Evolutionary conservation across 2,797 vertebrate genomes (phyloP).

Genomic region (Microctenopoma steveboyesi): DNA sequence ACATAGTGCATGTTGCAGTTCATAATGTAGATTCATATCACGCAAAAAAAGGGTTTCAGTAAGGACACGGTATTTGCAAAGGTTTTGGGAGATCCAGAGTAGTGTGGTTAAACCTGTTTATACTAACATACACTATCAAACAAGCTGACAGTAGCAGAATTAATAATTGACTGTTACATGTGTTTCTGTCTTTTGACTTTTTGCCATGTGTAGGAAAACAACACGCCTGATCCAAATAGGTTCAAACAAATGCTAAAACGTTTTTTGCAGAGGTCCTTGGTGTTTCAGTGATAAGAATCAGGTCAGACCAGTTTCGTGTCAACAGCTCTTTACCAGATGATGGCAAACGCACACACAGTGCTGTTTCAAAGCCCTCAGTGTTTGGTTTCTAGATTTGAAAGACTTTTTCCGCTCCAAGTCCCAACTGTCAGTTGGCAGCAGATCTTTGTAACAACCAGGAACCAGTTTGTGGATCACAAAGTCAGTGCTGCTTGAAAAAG

Average conservation of each 20-base stretch:
- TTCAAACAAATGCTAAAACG: constrained; percentile 43
- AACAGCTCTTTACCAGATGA: constrained; percentile 38
- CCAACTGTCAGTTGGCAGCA: constrained; percentile 31
- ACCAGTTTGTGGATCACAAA: constrained; percentile 14
- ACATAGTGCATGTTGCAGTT: constrained; percentile 67
- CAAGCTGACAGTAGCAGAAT: not conserved
- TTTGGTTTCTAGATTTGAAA: constrained; percentile 30
- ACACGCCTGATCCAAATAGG: constrained; percentile 19
- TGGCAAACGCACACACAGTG: constrained; percentile 20
- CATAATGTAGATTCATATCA: constrained; percentile 43
- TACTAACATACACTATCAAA: not conserved
- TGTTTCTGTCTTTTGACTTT: not conserved
- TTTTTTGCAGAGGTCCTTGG: constrained; percentile 39
- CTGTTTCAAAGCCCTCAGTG: constrained; percentile 43
- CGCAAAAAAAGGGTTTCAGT: constrained; percentile 8
- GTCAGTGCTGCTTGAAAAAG: constrained; percentile 15
- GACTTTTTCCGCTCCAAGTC: constrained; percentile 18
- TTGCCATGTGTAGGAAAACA: constrained; percentile 3
- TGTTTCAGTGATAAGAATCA: constrained; percentile 41
- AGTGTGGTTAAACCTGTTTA: not conserved
- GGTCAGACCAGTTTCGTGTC: constrained; percentile 69
- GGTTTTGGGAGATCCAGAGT: constrained; percentile 5
- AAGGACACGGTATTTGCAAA: constrained; percentile 28
- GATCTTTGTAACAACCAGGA: constrained; percentile 31
- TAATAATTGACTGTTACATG: not conserved